Evolutionary conservation across 2,113 vertebrate species (phyloP).

Genomic region (Cinclus cinclus): DNA sequence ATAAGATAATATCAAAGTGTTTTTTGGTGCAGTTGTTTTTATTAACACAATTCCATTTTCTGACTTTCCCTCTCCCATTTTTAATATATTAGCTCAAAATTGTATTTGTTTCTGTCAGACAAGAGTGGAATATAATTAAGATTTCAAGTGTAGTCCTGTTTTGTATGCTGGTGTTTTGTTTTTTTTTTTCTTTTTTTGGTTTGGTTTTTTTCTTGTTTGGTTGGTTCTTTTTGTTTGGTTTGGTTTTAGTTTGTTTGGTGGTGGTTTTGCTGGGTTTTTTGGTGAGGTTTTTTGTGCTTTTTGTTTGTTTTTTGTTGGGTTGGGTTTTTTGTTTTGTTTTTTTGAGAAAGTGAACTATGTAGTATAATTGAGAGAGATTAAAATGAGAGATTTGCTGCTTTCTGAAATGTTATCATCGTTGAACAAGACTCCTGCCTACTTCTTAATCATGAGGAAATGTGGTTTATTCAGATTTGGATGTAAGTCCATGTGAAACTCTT

Average conservation of each 20-base stretch:
- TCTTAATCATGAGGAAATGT: not conserved
- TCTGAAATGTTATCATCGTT: not conserved
- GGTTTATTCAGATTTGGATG: not conserved
- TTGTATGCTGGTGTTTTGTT: rapidly evolving
- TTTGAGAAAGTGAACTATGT: not conserved
- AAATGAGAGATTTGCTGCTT: not conserved
- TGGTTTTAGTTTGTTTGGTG: too few species aligned
- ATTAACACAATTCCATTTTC: not conserved
- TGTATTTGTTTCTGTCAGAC: not conserved
- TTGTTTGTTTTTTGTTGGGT: too few species aligned
- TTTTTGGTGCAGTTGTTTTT: not conserved
- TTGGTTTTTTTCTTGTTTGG: too few species aligned
- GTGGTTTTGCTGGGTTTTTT: not conserved
- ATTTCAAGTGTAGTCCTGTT: not conserved
- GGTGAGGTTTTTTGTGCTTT: too few species aligned
- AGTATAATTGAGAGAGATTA: not conserved
- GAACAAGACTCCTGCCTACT: not conserved
- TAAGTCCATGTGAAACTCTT: not conserved
- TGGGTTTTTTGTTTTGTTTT: not conserved
- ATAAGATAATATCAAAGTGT: not conserved
- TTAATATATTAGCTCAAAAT: not conserved
- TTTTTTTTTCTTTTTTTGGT: too few species aligned
- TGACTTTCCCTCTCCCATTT: not conserved
- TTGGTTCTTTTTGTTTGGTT: not conserved
- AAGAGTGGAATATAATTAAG: not conserved